Conservation (phyloP, 2,888 invertebrate genomes). For the Parapristionchus giblindavisi region DNA sequence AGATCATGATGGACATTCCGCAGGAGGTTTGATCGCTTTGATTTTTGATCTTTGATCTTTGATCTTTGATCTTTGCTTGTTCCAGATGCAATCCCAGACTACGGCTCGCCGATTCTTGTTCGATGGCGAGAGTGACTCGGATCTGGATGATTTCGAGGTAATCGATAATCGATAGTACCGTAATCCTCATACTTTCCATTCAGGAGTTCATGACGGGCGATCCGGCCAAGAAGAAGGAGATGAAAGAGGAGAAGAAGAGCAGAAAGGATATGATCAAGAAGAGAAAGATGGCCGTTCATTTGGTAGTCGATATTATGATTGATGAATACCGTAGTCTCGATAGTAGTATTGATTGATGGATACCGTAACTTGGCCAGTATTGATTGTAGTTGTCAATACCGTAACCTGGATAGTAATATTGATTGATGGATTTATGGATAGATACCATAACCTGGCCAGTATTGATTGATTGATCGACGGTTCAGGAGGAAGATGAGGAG, state of each 20-base stretch:
- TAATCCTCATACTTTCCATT: neutral
- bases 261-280: neutral
- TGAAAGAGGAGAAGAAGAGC: conserved; percentile 23
- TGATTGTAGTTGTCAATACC: too few species aligned
- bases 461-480: too few species aligned
- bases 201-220: conserved; percentile 9
- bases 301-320: neutral
- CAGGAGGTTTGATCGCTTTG: neutral
- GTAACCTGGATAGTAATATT: too few species aligned
- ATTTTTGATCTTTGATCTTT: neutral
- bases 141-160: conserved; percentile 16
- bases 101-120: neutral
- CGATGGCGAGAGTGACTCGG: conserved; percentile 28
- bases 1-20: neutral
- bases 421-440: too few species aligned
- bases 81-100: neutral
- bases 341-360: too few species aligned
- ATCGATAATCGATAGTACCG: too few species aligned
- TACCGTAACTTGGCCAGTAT: too few species aligned
- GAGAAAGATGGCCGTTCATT: neutral
- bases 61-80: neutral
- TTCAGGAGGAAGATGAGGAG: too few species aligned
- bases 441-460: too few species aligned
- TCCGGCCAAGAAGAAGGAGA: conserved; percentile 11
- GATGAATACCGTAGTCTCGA: too few species aligned